Evolutionary conservation across 2,797 vertebrate species (phyloP).

Genomic region (Lepus townsendii): DNA sequence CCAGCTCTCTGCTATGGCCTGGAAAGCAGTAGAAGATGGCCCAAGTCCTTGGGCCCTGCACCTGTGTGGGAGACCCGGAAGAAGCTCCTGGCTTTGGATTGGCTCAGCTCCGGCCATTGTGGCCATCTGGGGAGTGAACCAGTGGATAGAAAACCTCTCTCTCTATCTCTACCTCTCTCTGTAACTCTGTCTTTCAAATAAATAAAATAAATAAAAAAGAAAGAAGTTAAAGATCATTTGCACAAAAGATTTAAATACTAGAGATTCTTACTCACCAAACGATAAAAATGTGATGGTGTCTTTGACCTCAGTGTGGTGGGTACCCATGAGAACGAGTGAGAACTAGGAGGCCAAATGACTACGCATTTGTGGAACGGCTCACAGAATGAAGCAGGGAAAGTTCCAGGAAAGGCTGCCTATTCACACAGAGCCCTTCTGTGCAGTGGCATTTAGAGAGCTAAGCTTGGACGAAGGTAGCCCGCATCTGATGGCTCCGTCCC

Average conservation of each 20-base stretch:
- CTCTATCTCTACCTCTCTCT: too few relatives aligned
- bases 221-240: neutral
- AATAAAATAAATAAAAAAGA: too few relatives aligned
- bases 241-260: neutral
- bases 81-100: too few relatives aligned
- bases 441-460: neutral
- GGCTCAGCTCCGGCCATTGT: too few relatives aligned
- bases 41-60: too few relatives aligned
- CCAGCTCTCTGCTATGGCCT: too few relatives aligned
- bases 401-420: neutral
- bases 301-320: neutral
- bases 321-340: neutral
- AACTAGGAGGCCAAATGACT: neutral
- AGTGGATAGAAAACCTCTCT: too few relatives aligned
- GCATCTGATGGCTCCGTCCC: neutral
- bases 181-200: too few relatives aligned
- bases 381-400: neutral
- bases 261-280: constrained; percentile 21
- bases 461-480: neutral
- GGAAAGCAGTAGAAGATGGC: too few relatives aligned
- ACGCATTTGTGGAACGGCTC: neutral
- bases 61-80: too few relatives aligned
- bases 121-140: too few relatives aligned
- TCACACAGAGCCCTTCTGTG: neutral
- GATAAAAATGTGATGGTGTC: constrained; percentile 18